Percentiles rank a stretch among this genome's conserved stretches.
Conservation (phyloP, 2,797 vertebrate species). For the Apogon talboti region DNA sequence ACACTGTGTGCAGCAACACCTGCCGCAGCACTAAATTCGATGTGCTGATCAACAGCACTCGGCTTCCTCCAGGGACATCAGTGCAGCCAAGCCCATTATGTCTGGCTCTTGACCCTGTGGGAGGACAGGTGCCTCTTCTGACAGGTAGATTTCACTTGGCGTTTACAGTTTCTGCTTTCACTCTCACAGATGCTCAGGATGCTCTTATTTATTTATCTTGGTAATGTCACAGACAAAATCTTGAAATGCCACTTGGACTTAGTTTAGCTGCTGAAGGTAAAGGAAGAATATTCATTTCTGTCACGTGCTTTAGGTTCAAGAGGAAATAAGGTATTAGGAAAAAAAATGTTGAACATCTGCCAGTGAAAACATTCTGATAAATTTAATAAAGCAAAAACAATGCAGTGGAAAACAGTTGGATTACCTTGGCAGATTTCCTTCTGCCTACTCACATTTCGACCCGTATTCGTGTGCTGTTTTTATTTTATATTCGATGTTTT, state of each 20-base stretch:
- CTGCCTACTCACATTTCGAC: conserved; percentile 5
- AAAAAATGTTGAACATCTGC: conserved; percentile 12
- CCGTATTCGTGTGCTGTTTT: conserved; percentile 7
- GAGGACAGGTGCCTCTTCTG: conserved; percentile 70
- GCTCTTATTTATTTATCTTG: conserved; percentile 26
- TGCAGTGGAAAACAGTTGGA: neutral
- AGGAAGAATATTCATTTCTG: neutral
- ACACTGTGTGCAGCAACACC: conserved; percentile 94
- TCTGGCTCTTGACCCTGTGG: conserved; percentile 80
- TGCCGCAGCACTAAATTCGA: conserved; percentile 96
- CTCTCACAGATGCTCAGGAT: conserved; percentile 43
- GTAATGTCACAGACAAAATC: conserved; percentile 11
- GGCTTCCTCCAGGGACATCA: conserved; percentile 86
- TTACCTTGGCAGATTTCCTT: conserved; percentile 9
- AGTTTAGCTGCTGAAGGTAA: conserved; percentile 15
- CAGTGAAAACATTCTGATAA: neutral
- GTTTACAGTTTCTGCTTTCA: conserved; percentile 26
- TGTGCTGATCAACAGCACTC: conserved; percentile 90
- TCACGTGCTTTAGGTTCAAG: neutral
- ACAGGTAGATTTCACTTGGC: conserved; percentile 72
- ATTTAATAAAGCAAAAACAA: conserved; percentile 12
- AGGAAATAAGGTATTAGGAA: neutral
- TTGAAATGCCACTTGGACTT: conserved; percentile 17
- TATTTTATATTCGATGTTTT: conserved; percentile 6
- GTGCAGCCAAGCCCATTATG: conserved; percentile 85